Evolutionary conservation across 1,140 invertebrate species (phyloP).

Genomic region (Caerostris darwini): DNA sequence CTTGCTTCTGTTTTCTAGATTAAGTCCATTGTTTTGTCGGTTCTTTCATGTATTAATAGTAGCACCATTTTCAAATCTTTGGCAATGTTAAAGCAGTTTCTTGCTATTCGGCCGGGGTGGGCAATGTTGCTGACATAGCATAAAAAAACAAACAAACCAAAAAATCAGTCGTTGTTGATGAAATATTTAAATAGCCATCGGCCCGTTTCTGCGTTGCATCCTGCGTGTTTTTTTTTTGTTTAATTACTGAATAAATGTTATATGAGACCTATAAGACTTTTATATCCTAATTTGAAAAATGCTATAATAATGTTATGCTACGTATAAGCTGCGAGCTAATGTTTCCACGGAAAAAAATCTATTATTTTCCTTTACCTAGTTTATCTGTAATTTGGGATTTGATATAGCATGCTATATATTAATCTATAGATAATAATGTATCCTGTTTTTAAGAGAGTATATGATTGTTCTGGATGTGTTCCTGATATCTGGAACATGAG

Average conservation of each 20-base stretch:
- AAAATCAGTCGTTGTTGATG: conserved; percentile 67
- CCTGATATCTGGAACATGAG: conserved; percentile 40
- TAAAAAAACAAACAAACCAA: not conserved
- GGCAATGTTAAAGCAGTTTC: conserved; percentile 75
- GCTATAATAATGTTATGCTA: conserved; percentile 37
- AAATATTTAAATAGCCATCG: conserved; percentile 51
- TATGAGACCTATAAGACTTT: conserved; percentile 32
- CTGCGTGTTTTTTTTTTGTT: not conserved
- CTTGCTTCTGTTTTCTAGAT: conserved; percentile 50
- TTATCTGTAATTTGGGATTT: conserved; percentile 44
- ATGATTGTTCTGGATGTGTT: conserved; percentile 57
- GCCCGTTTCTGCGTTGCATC: conserved; percentile 40
- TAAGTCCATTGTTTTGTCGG: conserved; percentile 72
- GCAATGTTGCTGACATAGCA: conserved; percentile 49
- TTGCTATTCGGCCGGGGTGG: conserved; percentile 74
- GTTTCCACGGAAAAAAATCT: conserved; percentile 61
- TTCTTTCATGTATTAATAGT: conserved; percentile 45
- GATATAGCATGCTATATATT: conserved; percentile 31
- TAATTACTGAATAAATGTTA: conserved; percentile 15
- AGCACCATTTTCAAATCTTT: conserved; percentile 75
- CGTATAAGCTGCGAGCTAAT: conserved; percentile 44
- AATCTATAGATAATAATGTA: conserved; percentile 43
- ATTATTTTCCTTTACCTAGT: conserved; percentile 3
- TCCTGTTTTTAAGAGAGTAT: conserved; percentile 33
- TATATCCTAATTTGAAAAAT: conserved; percentile 16